phyloP scores from a whole-genome alignment of 2,888 invertebrate species.

The Mimachlamys varia region DNA sequence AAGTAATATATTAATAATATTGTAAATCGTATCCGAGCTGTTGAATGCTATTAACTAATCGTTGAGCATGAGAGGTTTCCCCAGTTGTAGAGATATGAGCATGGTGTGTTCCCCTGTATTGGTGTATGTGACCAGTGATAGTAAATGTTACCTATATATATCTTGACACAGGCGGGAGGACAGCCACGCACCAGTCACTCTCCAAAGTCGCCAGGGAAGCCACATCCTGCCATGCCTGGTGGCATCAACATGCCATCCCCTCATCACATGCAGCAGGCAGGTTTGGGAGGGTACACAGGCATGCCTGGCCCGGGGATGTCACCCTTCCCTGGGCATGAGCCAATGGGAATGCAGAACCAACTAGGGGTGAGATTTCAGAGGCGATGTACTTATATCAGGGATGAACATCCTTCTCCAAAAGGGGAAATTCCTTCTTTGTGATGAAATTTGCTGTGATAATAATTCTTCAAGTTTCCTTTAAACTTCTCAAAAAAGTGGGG shows the following conservation, averaged over 20 bases:
- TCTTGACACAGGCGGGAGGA: slow-evolving; percentile 28
- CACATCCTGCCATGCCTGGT: slow-evolving; percentile 45
- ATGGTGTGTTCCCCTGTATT: background rate
- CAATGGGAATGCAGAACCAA: background rate
- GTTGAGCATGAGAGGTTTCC: background rate
- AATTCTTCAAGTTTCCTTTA: no score
- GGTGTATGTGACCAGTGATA: background rate
- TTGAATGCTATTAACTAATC: background rate
- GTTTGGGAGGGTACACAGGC: slow-evolving; percentile 12
- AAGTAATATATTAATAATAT: background rate
- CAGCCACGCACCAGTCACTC: slow-evolving; percentile 43
- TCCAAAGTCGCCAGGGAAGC: slow-evolving; percentile 51
- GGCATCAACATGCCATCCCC: slow-evolving; percentile 61
- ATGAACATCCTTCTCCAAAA: no score
- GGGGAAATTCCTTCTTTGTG: no score
- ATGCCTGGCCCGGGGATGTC: slow-evolving; percentile 74
- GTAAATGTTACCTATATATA: background rate
- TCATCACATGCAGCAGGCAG: slow-evolving; percentile 36
- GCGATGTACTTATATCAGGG: no score
- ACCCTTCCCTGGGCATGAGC: slow-evolving; percentile 36
- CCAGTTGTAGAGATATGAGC: background rate
- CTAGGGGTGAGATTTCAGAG: background rate
- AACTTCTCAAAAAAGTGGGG: no score
- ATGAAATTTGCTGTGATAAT: no score
- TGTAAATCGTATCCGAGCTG: background rate